phyloP scores from a whole-genome alignment of 2,888 invertebrate genomes.

The Netelia melanura region DNA sequence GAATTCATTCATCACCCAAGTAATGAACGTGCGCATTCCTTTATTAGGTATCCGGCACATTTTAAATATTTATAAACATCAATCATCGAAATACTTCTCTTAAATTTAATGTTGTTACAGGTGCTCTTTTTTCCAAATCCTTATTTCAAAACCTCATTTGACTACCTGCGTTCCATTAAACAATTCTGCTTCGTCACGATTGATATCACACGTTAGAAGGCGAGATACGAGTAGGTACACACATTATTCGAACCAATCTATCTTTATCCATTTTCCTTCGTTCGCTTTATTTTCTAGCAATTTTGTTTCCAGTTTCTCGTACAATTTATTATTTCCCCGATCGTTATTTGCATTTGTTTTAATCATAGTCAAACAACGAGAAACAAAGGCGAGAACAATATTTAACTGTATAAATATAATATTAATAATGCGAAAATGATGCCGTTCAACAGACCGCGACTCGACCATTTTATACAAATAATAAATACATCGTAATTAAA shows the following conservation, averaged over 20 bases:
- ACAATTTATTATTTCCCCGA: neutral
- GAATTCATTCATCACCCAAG: no score
- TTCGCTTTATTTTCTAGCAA: neutral
- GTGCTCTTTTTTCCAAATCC: neutral
- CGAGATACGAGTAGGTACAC: no score
- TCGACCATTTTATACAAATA: conserved; percentile 34
- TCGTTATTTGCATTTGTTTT: neutral
- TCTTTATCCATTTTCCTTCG: neutral
- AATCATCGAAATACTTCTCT: no score
- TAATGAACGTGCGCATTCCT: no score
- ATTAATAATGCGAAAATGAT: neutral
- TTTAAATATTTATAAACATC: no score
- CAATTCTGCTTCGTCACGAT: no score
- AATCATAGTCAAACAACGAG: neutral
- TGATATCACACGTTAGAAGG: no score
- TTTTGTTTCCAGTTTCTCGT: neutral
- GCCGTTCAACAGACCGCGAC: neutral
- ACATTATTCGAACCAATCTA: no score
- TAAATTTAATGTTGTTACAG: conserved; percentile 10
- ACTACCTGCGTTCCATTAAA: no score
- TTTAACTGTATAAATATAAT: no score
- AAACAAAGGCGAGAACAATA: neutral
- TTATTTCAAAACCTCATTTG: no score
- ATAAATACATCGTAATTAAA: conserved; percentile 59
- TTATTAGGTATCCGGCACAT: no score